Conservation (phyloP, 2,797 vertebrate genomes). For the Crocodylus rhombifer region DNA sequence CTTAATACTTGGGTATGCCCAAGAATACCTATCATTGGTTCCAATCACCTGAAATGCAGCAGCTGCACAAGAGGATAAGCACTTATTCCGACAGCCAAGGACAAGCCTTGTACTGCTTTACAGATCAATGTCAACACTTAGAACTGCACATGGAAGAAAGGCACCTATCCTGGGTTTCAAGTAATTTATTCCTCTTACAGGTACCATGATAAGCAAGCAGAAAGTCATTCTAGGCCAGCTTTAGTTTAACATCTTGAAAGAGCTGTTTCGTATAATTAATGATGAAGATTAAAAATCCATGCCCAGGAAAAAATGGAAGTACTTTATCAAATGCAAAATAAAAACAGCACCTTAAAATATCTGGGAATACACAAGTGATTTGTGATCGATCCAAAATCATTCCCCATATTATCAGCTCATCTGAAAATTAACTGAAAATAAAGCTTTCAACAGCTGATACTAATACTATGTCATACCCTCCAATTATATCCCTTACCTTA, state of each 20-base stretch:
- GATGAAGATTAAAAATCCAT: neutral
- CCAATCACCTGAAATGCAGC: neutral
- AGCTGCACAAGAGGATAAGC: neutral
- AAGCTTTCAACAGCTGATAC: neutral
- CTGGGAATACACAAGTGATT: neutral
- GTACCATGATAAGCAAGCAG: neutral
- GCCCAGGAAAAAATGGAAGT: neutral
- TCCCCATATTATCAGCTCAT: accelerated
- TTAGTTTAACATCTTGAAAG: neutral
- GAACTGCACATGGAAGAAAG: neutral
- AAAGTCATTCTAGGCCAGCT: neutral
- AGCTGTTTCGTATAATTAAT: neutral
- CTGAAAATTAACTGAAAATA: too few species aligned
- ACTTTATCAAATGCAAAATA: neutral
- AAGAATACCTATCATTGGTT: neutral
- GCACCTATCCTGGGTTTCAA: neutral
- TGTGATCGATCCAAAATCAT: accelerated
- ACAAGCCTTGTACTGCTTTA: neutral
- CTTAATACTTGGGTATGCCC: neutral
- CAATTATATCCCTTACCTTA: neutral
- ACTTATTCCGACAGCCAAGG: accelerated
- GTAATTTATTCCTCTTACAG: neutral
- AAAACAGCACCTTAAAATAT: neutral
- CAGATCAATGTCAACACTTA: accelerated
- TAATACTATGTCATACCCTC: neutral